These are phyloP conservation scores for Pampusana beccarii DNA, from an alignment of 2,113 vertebrate genomes.

Conservation along the genomic window DNA sequence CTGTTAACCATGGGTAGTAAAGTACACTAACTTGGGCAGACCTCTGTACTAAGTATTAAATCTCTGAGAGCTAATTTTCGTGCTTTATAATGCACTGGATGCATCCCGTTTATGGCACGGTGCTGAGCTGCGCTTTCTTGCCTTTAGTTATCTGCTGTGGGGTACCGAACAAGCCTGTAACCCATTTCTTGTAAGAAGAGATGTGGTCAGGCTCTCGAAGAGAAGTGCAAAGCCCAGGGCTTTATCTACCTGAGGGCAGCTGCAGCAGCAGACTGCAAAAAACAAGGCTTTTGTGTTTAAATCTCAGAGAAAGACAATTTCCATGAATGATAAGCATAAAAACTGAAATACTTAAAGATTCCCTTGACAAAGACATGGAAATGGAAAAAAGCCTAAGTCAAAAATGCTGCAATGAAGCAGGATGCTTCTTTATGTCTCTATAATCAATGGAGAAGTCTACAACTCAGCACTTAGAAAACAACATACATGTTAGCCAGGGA, in stretches of 20 bases:
- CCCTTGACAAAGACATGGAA: background rate
- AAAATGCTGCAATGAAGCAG: background rate
- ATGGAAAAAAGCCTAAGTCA: background rate
- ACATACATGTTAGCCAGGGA: background rate
- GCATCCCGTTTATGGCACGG: rapidly evolving
- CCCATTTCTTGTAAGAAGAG: background rate
- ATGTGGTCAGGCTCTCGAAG: background rate
- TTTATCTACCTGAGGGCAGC: background rate
- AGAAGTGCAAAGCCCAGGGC: background rate
- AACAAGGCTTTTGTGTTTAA: background rate
- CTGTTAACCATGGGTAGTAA: background rate
- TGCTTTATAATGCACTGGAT: background rate
- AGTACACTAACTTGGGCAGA: background rate
- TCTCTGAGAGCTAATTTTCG: background rate
- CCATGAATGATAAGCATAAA: background rate
- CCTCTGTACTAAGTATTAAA: background rate
- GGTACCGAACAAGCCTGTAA: background rate
- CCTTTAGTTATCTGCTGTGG: background rate
- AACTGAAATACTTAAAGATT: background rate
- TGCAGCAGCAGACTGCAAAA: background rate
- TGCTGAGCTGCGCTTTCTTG: background rate
- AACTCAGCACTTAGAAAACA: background rate
- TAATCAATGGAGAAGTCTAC: background rate
- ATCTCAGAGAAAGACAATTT: background rate
- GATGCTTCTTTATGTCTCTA: background rate